Evolutionary conservation across 2,113 vertebrate genomes (phyloP).

Genomic region (Thymallus thymallus): DNA sequence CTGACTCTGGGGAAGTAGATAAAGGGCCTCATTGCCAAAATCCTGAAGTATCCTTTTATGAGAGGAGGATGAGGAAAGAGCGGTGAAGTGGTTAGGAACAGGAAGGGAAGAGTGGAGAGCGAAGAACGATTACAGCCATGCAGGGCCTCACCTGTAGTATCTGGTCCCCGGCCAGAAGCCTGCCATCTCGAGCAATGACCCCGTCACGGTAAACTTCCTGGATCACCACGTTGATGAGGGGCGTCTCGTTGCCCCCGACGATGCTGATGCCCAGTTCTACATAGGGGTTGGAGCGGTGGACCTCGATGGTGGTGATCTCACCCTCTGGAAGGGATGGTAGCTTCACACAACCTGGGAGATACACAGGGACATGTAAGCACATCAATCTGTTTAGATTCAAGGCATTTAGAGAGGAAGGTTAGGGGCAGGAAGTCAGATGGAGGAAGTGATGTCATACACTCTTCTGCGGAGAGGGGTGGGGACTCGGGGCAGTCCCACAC

Average conservation of each 20-base stretch:
- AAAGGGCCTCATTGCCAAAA: no score
- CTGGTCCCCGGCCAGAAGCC: conserved; percentile 96
- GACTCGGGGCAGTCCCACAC: conserved; percentile 78
- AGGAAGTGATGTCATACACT: conserved; percentile 50
- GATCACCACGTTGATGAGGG: conserved; percentile 96
- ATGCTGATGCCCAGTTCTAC: conserved; percentile 96
- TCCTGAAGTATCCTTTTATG: no score
- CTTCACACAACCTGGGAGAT: conserved; percentile 74
- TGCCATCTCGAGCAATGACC: conserved; percentile 91
- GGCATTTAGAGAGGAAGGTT: neutral
- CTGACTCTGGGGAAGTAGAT: no score
- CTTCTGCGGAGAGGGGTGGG: conserved; percentile 65
- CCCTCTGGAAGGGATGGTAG: conserved; percentile 92
- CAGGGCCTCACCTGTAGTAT: conserved; percentile 84
- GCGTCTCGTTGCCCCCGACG: conserved; percentile 96
- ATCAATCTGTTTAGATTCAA: no score
- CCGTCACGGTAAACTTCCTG: conserved; percentile 97
- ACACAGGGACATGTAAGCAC: neutral
- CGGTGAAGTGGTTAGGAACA: no score
- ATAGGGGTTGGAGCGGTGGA: conserved; percentile 93
- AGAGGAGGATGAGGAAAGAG: no score
- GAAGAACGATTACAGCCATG: no score
- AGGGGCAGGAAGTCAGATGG: neutral
- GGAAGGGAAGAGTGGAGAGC: no score
- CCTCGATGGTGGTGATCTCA: conserved; percentile 95